Evolutionary conservation across 1,140 invertebrate species (phyloP).

Genomic region (Drosophila tristis): DNA sequence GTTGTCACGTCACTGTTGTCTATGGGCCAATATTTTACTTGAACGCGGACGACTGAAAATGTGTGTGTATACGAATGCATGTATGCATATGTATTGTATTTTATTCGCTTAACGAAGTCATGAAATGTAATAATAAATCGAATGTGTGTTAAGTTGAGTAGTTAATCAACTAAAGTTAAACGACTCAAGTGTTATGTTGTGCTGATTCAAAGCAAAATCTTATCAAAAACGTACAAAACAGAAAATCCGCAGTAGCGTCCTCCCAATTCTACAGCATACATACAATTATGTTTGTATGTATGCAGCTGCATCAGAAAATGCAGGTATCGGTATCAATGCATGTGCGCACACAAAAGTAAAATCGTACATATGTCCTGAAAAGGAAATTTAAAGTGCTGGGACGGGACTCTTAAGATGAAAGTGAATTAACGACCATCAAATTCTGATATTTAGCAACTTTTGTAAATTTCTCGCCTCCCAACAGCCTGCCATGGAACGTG

Average conservation of each 20-base stretch:
- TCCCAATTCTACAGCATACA: constrained; percentile 1
- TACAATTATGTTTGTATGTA: constrained; percentile 2
- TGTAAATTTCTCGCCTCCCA: not conserved
- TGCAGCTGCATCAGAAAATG: constrained; percentile 7
- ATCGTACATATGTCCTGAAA: not conserved
- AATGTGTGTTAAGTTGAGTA: no score
- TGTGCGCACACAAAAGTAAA: not conserved
- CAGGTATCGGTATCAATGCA: constrained; percentile 24
- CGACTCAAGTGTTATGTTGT: not conserved
- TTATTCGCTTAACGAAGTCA: constrained; percentile 8
- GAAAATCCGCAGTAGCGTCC: no score
- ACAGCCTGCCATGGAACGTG: not conserved
- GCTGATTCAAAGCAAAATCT: not conserved
- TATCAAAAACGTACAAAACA: not conserved
- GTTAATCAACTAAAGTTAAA: constrained; percentile 1
- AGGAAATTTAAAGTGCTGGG: not conserved
- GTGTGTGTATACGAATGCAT: constrained; percentile 20
- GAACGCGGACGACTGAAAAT: constrained; percentile 7
- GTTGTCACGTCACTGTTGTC: no score
- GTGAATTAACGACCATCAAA: no score
- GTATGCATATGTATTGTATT: constrained; percentile 10
- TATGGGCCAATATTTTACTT: no score
- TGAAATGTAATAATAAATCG: no score
- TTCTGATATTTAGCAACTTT: no score
- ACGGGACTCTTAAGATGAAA: not conserved